Percentiles rank a stretch among this genome's conserved stretches.
Evolutionary conservation across 2,888 invertebrate genomes (phyloP).

Genomic region (Lordiphosa andalusiaca): DNA sequence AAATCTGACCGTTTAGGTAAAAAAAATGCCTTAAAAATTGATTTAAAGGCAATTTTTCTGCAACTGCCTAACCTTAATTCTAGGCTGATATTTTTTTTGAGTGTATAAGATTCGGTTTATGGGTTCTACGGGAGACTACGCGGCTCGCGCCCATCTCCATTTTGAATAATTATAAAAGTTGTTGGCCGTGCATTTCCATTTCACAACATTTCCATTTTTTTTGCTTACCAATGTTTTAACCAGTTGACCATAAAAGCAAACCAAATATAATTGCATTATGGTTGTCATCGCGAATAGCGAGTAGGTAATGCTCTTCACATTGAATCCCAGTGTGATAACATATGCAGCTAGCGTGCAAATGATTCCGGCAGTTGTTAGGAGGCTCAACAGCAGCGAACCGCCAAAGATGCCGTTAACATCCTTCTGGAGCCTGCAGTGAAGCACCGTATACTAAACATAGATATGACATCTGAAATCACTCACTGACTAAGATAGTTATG

Average conservation of each 20-base stretch:
- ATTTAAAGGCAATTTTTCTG: no score
- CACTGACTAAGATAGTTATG: conserved; percentile 34
- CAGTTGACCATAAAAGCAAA: conserved; percentile 45
- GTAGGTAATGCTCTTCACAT: conserved; percentile 33
- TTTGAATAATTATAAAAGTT: no score
- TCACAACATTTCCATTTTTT: background rate
- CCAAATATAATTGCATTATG: conserved; percentile 31
- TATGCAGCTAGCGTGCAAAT: conserved; percentile 40
- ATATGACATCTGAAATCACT: background rate
- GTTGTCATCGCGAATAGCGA: conserved; percentile 31
- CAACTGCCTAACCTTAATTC: no score
- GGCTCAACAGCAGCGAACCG: conserved; percentile 36
- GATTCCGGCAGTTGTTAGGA: conserved; percentile 36
- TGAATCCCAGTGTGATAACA: conserved; percentile 29
- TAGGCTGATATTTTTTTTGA: no score
- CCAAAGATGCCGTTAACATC: conserved; percentile 45
- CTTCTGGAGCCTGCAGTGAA: conserved; percentile 32
- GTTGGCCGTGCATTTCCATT: no score
- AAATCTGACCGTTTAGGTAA: no score
- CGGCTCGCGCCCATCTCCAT: no score
- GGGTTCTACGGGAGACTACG: no score
- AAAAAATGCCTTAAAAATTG: no score
- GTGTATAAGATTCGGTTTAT: no score
- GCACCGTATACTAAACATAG: no score
- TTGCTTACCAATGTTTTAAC: conserved; percentile 35